A percentile compares a stretch with the other conserved stretches of the same genome.
phyloP scores from a whole-genome alignment of 2,888 invertebrate genomes.

The Dryadula phaetusa region DNA sequence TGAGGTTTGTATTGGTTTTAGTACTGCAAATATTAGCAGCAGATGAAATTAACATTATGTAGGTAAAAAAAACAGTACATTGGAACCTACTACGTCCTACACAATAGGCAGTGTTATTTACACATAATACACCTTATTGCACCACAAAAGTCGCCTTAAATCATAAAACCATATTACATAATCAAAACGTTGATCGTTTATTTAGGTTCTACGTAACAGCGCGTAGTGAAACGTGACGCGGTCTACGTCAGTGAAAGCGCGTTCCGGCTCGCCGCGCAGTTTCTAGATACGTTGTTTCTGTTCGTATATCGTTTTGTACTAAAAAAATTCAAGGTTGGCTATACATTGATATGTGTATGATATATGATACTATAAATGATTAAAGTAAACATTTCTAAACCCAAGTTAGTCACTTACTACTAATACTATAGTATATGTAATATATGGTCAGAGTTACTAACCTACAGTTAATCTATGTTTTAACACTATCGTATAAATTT shows the following conservation, averaged over 20 bases:
- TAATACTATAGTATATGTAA: too few species aligned
- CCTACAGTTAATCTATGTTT: too few species aligned
- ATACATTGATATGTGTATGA: background rate
- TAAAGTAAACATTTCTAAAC: too few species aligned
- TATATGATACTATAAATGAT: background rate
- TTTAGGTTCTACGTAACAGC: slow-evolving; percentile 35
- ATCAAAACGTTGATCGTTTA: slow-evolving; percentile 19
- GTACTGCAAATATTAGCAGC: background rate
- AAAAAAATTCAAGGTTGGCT: slow-evolving; percentile 21
- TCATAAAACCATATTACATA: slow-evolving; percentile 12
- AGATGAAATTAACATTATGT: too few species aligned
- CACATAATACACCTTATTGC: background rate
- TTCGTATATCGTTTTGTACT: slow-evolving; percentile 12
- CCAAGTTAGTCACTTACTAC: too few species aligned
- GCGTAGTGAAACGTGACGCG: slow-evolving; percentile 58
- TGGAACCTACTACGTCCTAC: background rate
- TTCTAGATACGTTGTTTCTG: slow-evolving; percentile 58
- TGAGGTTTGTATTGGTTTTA: background rate
- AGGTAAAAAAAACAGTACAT: background rate
- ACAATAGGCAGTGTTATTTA: slow-evolving; percentile 1
- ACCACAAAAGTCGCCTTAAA: background rate
- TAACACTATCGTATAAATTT: too few species aligned
- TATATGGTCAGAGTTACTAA: too few species aligned
- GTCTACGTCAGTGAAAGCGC: slow-evolving; percentile 73
- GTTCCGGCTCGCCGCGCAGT: slow-evolving; percentile 75